These are phyloP conservation scores for Neosilurus mollespiculum DNA, from an alignment of 2,797 vertebrate genomes.

Conservation along the genomic window DNA sequence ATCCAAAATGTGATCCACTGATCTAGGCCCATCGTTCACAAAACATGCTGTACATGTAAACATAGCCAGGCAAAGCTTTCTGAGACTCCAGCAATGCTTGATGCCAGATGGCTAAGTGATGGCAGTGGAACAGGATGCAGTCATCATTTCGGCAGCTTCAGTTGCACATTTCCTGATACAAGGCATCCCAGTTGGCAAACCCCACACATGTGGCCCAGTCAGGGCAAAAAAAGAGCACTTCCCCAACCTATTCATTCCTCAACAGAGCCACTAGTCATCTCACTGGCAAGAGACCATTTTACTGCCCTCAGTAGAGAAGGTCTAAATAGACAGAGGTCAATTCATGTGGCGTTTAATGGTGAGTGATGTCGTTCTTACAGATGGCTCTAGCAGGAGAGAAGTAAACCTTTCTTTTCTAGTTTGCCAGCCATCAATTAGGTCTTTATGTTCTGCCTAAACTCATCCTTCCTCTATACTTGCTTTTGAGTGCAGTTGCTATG, in stretches of 20 bases:
- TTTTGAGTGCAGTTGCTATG: slow-evolving; percentile 35
- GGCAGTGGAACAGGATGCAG: slow-evolving; percentile 34
- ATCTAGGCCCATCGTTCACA: neutral
- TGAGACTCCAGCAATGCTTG: neutral
- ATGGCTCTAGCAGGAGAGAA: slow-evolving; percentile 49
- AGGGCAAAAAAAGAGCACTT: slow-evolving; percentile 60
- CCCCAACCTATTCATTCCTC: slow-evolving; percentile 62
- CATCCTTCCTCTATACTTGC: slow-evolving; percentile 48
- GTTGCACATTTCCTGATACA: slow-evolving; percentile 31
- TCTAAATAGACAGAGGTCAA: slow-evolving; percentile 63
- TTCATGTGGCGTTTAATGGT: slow-evolving; percentile 63
- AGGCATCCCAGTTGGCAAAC: slow-evolving; percentile 68
- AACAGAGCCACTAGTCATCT: slow-evolving; percentile 59
- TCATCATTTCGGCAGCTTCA: slow-evolving; percentile 33
- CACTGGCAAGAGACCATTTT: slow-evolving; percentile 56
- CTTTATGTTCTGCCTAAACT: slow-evolving; percentile 42
- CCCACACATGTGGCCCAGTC: slow-evolving; percentile 59
- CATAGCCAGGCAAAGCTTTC: neutral
- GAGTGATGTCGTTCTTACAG: slow-evolving; percentile 44
- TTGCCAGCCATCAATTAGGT: slow-evolving; percentile 38
- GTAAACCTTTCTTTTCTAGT: slow-evolving; percentile 39
- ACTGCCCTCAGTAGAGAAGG: slow-evolving; percentile 50
- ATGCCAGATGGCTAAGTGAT: slow-evolving; percentile 15
- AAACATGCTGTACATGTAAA: neutral
- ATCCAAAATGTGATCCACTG: neutral